phyloP scores from a whole-genome alignment of 2,113 vertebrate genomes.

The Raja brachyura region DNA sequence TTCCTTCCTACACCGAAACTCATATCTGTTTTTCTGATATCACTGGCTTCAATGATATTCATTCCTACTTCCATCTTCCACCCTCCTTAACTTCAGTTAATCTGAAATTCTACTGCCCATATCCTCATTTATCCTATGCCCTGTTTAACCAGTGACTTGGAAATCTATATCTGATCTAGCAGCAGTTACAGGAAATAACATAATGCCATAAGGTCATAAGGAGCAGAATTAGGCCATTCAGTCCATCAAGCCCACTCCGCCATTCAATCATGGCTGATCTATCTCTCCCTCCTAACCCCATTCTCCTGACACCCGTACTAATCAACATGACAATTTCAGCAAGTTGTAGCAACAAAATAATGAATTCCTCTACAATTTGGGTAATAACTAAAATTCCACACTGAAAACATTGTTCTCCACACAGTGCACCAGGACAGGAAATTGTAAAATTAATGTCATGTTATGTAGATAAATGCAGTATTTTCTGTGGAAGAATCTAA shows the following conservation, averaged over 20 bases:
- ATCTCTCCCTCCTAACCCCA: too few species aligned
- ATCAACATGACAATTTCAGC: not conserved
- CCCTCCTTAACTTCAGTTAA: not conserved
- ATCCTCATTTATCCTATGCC: too few species aligned
- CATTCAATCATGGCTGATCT: too few species aligned
- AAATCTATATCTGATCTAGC: not conserved
- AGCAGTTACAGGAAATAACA: not conserved
- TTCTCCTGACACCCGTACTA: too few species aligned
- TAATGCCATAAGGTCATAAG: too few species aligned
- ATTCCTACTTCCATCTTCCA: not conserved
- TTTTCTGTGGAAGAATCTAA: not conserved
- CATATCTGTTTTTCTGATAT: not conserved
- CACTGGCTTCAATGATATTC: not conserved
- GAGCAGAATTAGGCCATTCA: too few species aligned
- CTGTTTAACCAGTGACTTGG: not conserved
- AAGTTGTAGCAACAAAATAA: not conserved
- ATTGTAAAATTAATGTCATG: not conserved
- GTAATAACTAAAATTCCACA: not conserved
- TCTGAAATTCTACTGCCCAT: not conserved
- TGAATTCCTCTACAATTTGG: not conserved
- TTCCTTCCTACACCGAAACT: not conserved
- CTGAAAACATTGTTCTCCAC: not conserved
- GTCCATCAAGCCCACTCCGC: too few species aligned
- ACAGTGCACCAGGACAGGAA: not conserved
- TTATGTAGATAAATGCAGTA: not conserved